Conservation (phyloP, 1,140 invertebrate genomes). For the Sinella curviseta region DNA sequence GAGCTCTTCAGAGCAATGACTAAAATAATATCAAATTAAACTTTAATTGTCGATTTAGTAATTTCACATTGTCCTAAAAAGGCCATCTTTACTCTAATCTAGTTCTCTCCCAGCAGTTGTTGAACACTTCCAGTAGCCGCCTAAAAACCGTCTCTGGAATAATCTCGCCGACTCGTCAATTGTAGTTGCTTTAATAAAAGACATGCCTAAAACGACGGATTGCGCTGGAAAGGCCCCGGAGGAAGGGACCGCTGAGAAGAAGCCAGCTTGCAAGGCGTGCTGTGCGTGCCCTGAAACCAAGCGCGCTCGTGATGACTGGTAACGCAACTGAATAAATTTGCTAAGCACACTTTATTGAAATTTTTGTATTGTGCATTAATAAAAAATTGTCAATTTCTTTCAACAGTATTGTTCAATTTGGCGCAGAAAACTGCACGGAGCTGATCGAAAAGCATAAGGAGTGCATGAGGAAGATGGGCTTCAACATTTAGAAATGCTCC, state of each 20-base stretch:
- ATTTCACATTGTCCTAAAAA: too few relatives aligned
- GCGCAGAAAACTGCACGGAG: conserved; percentile 85
- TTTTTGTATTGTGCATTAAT: neutral
- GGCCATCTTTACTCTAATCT: too few relatives aligned
- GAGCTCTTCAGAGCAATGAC: too few relatives aligned
- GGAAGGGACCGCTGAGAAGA: conserved; percentile 18
- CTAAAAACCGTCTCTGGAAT: too few relatives aligned
- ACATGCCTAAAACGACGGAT: neutral
- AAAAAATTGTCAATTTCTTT: neutral
- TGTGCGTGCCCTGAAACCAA: conserved; percentile 98
- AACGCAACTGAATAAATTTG: conserved; percentile 48
- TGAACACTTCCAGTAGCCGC: too few relatives aligned
- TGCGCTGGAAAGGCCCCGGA: neutral
- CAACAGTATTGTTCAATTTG: conserved; percentile 83
- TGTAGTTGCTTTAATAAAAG: neutral
- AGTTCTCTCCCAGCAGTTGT: too few relatives aligned
- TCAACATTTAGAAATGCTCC: conserved; percentile 80
- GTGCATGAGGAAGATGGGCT: conserved; percentile 93
- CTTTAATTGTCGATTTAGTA: too few relatives aligned
- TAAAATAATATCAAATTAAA: too few relatives aligned
- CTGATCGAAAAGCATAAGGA: conserved; percentile 94
- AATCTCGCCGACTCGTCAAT: too few relatives aligned
- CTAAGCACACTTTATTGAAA: neutral
- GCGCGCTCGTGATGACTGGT: conserved; percentile 85
- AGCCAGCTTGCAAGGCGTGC: conserved; percentile 72